Base-by-base conservation (phyloP, 92 coral and sea anemone species). In the Umimayanthus kanabou region DNA sequence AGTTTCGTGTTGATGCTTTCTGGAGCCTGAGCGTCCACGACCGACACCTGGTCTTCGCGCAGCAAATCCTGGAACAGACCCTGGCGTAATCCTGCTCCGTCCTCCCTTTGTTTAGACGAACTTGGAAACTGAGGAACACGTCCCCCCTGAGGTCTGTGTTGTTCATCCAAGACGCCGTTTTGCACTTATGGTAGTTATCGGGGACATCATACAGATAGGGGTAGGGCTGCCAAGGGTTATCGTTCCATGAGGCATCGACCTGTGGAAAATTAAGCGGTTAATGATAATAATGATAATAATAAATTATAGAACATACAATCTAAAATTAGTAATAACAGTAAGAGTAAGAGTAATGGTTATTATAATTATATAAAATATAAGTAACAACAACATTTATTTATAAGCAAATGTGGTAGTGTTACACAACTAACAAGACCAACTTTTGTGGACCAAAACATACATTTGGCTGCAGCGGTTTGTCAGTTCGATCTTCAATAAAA, bases 91-190 rank as follows among this genome's bases (percentile, higher is more conserved):
- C 92, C 65, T 86, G 83, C 92, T 88, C 85, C 1, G 96, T 93
- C 82, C 92, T 89, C 58, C 96, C 98, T 81, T 91, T 90, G 50
- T 90, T 91, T 55, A 94, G 88, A 82, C 80, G 92, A 57, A 95
- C 94, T 39, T 92, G 96, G 86, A 95, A 95, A 73, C 98, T 95
- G n/a, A 95, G 89, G 91, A 95, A 95, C 42, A 93, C 98, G 79
- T 93, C 93, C 70, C 98, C 98, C 18, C 98, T 92, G 85, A 95
- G 79, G 91, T 95, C 98, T 15, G 98, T 95, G 77, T 82, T 50
- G 73, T 95, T 95, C 93, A 95, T 90, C 94, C 98, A 84, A 3
- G 92, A 80, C 20, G 90, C 79, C 26, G 96, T 81, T 30, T 91
- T 66, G 30, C 98, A 95, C 84, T 85, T 72, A 85, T 90, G 92